These are phyloP conservation scores for Albula glossodonta DNA, from an alignment of 2,113 vertebrate genomes.

Conservation along the genomic window DNA sequence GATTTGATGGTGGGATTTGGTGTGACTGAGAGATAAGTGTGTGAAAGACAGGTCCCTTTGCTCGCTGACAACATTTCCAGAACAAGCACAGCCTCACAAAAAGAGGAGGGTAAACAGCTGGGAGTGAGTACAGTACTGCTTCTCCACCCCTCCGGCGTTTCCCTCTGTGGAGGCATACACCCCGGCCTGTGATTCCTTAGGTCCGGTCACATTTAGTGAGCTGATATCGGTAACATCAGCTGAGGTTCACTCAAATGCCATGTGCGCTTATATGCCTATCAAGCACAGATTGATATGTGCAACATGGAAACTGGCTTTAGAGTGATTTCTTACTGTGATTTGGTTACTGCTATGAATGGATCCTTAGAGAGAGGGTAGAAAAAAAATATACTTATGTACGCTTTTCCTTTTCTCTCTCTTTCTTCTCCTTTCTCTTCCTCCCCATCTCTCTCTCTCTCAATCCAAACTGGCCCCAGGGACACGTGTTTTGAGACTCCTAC, in stretches of 20 bases:
- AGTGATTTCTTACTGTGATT: not conserved
- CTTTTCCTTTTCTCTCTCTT: conserved; percentile 23
- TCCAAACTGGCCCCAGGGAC: conserved; percentile 47
- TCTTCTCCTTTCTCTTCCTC: conserved; percentile 21
- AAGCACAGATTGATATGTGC: conserved; percentile 54
- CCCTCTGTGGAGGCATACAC: not conserved
- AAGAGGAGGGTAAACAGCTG: not conserved
- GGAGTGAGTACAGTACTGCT: not conserved
- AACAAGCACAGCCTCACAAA: not conserved
- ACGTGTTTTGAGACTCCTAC: conserved; percentile 63
- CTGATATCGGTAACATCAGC: conserved; percentile 53
- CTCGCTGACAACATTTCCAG: not conserved
- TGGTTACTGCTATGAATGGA: conserved; percentile 35
- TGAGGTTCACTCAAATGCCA: conserved; percentile 56
- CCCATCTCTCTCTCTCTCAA: conserved; percentile 39
- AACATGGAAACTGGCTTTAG: not conserved
- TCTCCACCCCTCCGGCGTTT: not conserved
- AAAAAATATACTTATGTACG: conserved; percentile 48
- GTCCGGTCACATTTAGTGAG: conserved; percentile 1
- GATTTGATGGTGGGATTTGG: not conserved
- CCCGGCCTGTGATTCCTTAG: not conserved
- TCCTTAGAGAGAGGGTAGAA: conserved; percentile 50
- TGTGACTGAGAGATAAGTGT: not conserved
- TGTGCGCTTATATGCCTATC: conserved; percentile 63
- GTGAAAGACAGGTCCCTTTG: not conserved